A percentile compares a stretch with the other conserved stretches of the same genome.
phyloP scores from a whole-genome alignment of 1,140 invertebrate genomes.

The Acromyrmex charruanus region DNA sequence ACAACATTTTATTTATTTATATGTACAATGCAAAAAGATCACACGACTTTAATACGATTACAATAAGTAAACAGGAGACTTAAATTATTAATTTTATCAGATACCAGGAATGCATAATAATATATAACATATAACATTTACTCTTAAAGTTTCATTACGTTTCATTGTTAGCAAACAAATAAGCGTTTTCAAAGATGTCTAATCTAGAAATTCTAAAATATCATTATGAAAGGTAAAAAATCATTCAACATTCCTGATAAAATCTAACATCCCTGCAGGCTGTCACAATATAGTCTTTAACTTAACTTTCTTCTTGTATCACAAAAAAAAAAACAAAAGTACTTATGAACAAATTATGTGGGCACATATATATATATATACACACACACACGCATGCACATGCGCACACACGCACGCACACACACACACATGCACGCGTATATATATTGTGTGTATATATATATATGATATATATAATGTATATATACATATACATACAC shows the following conservation, averaged over 20 bases:
- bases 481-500: neutral
- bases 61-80: neutral
- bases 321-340: constrained; percentile 17
- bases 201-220: constrained; percentile 12
- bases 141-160: neutral
- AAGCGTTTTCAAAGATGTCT: neutral
- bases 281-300: neutral
- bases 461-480: neutral
- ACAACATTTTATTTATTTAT: neutral
- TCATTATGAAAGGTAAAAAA: neutral
- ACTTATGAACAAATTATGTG: constrained; percentile 13
- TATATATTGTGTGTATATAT: neutral
- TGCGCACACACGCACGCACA: too few species aligned
- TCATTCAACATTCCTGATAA: constrained; percentile 31
- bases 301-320: neutral
- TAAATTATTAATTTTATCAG: constrained; percentile 29
- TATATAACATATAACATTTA: constrained; percentile 1
- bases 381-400: too few species aligned
- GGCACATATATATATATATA: neutral
- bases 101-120: constrained; percentile 40
- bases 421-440: neutral
- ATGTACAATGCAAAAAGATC: neutral
- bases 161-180: neutral
- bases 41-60: neutral
- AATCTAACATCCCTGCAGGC: neutral